These are phyloP conservation scores for Orchesellides sinensis DNA, from an alignment of 2,888 invertebrate genomes.

Conservation along the genomic window DNA sequence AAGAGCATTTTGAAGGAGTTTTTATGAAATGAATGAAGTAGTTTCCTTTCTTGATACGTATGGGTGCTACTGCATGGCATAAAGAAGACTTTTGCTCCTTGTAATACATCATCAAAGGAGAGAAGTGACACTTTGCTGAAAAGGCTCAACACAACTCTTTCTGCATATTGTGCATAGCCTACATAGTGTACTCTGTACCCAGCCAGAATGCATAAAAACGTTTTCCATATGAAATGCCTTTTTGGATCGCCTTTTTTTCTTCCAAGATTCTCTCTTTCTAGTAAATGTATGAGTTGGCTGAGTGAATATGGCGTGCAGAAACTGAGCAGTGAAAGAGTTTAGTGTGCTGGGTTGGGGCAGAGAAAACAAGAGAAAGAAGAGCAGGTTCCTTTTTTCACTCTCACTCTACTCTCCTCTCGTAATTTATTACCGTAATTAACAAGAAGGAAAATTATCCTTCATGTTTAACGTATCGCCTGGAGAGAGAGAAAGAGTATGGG, in stretches of 20 bases:
- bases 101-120: constrained; percentile 70
- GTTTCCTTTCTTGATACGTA: not conserved
- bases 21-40: not conserved
- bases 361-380: constrained; percentile 21
- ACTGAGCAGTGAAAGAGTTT: not conserved
- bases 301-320: constrained; percentile 44
- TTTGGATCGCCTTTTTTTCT: not conserved
- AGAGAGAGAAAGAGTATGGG: constrained; percentile 5
- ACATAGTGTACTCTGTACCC: not conserved
- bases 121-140: constrained; percentile 63
- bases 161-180: constrained; percentile 20
- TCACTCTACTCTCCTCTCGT: constrained; percentile 29
- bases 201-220: too few relatives aligned
- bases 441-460: constrained; percentile 72
- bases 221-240: not conserved
- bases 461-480: constrained; percentile 52
- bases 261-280: constrained; percentile 4
- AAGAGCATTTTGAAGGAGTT: too few relatives aligned
- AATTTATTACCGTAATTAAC: constrained; percentile 73
- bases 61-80: not conserved
- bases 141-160: constrained; percentile 15
- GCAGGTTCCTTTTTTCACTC: constrained; percentile 27
- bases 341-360: not conserved
- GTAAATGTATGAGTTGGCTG: constrained; percentile 55
- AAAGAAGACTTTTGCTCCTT: constrained; percentile 32